Percentiles rank a stretch among this genome's conserved stretches.
Conservation (phyloP, 2,888 invertebrate genomes). For the Pyrrhia umbra region DNA sequence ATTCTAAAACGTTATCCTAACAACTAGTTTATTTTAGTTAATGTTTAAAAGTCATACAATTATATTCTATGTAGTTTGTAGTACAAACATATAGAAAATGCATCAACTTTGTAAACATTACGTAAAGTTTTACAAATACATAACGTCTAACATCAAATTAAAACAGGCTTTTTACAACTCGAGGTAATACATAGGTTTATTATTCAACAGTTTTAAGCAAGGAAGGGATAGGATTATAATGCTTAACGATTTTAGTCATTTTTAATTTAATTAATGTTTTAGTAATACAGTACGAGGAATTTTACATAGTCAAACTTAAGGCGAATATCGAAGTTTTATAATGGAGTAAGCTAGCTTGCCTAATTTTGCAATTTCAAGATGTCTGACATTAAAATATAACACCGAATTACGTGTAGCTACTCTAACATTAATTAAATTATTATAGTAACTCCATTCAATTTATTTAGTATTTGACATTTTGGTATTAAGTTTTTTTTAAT, state of each 20-base stretch:
- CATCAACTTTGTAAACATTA: conserved; percentile 32
- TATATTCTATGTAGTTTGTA: conserved; percentile 47
- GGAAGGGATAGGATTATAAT: conserved; percentile 5
- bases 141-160: conserved; percentile 51
- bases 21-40: conserved; percentile 31
- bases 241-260: conserved; percentile 13
- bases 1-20: conserved; percentile 57
- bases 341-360: conserved; percentile 56
- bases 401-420: conserved; percentile 30
- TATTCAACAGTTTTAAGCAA: conserved; percentile 29
- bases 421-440: conserved; percentile 58
- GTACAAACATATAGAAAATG: conserved; percentile 55
- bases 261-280: conserved; percentile 55
- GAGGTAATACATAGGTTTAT: conserved; percentile 31
- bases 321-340: conserved; percentile 13
- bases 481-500: not conserved
- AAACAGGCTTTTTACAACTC: conserved; percentile 43
- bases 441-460: conserved; percentile 3
- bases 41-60: conserved; percentile 38
- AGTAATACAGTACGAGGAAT: conserved; percentile 37
- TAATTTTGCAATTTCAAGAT: conserved; percentile 32
- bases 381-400: conserved; percentile 25
- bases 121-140: conserved; percentile 29
- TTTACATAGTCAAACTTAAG: conserved; percentile 18
- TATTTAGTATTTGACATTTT: conserved; percentile 4